Evolutionary conservation across 2,113 vertebrate species (phyloP).

Genomic region (Cephalopterus ornatus): DNA sequence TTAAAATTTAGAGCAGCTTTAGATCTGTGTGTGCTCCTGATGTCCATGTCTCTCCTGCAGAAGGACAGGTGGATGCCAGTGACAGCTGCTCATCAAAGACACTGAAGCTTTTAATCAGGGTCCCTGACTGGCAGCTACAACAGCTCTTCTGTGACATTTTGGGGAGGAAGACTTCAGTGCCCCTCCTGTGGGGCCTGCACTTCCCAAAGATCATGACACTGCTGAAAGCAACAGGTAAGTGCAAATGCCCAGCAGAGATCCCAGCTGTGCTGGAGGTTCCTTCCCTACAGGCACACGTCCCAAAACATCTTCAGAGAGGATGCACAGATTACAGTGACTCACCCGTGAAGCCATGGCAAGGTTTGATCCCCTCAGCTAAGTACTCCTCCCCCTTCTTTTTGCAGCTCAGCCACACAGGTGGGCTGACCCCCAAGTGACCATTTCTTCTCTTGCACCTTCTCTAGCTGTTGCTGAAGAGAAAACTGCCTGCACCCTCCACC

Average conservation of each 20-base stretch:
- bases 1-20: neutral
- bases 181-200: neutral
- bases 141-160: neutral
- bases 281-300: neutral
- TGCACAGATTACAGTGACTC: neutral
- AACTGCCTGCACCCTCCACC: neutral
- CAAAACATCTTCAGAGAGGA: neutral
- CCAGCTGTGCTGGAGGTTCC: neutral
- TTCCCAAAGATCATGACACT: neutral
- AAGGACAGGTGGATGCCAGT: neutral
- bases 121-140: neutral
- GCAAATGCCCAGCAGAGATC: neutral
- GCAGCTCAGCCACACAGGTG: rapidly evolving
- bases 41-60: neutral
- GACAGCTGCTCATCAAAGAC: neutral
- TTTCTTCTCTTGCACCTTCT: neutral
- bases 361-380: neutral
- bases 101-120: neutral
- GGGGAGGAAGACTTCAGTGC: neutral
- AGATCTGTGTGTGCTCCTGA: neutral
- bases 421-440: neutral
- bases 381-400: neutral
- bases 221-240: neutral
- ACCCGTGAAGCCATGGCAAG: rapidly evolving
- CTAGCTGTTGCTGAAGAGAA: neutral